phyloP scores from a whole-genome alignment of 2,113 vertebrate species.

The Phrynocephalus versicolor region DNA sequence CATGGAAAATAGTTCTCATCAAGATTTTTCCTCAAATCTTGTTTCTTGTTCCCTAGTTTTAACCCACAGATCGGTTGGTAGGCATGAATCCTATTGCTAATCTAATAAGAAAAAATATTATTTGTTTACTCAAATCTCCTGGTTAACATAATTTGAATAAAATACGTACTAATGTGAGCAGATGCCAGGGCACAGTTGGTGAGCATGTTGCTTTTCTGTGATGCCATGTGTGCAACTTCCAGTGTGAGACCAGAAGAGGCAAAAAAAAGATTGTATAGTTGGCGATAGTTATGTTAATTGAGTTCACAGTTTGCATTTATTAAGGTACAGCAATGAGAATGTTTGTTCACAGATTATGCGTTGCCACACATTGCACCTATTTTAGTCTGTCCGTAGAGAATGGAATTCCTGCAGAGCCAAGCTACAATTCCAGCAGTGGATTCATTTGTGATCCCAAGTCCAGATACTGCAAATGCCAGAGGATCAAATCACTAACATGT shows the following conservation, averaged over 20 bases:
- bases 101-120: constrained; percentile 4
- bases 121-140: background rate
- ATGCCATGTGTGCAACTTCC: constrained; percentile 21
- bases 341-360: background rate
- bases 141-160: background rate
- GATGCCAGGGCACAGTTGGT: constrained; percentile 23
- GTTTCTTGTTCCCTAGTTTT: background rate
- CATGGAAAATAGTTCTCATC: background rate
- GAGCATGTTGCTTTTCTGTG: constrained; percentile 13
- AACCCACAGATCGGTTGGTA: background rate
- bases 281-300: constrained; percentile 17
- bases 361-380: background rate
- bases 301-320: constrained; percentile 33
- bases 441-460: background rate
- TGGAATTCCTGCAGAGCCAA: background rate
- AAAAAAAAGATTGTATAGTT: background rate
- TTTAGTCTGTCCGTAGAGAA: background rate
- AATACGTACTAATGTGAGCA: background rate
- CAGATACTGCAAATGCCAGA: background rate
- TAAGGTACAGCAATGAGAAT: constrained; percentile 25
- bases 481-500: background rate
- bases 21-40: background rate
- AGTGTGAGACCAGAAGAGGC: constrained; percentile 3
- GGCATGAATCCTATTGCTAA: constrained; percentile 17
- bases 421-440: background rate